A percentile compares a stretch with the other conserved stretches of the same genome.
These are phyloP conservation scores for Euwallacea similis DNA, from an alignment of 1,140 invertebrate species.

Conservation along the genomic window DNA sequence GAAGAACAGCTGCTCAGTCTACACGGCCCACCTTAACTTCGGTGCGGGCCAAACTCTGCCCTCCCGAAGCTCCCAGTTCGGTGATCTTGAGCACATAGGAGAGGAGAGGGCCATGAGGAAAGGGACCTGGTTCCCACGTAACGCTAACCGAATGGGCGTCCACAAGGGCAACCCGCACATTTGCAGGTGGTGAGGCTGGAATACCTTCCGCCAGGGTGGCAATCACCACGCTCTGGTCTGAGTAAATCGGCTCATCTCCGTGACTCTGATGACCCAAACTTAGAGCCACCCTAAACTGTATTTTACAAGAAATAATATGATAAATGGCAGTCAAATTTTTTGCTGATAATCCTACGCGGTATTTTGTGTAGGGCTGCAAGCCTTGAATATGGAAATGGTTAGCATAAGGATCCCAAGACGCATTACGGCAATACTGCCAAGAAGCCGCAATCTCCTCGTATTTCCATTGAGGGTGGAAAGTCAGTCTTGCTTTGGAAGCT, in stretches of 20 bases:
- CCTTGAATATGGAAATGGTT: constrained; percentile 71
- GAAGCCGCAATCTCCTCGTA: constrained; percentile 65
- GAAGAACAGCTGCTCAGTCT: background rate
- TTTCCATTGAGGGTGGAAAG: constrained; percentile 75
- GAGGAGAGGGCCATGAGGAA: constrained; percentile 83
- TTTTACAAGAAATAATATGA: background rate
- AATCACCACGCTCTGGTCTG: constrained; percentile 78
- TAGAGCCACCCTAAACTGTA: constrained; percentile 79
- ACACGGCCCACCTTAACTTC: constrained; percentile 62
- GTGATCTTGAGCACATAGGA: constrained; percentile 77
- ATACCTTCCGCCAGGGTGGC: constrained; percentile 72
- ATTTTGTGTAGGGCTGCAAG: constrained; percentile 85
- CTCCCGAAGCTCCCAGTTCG: constrained; percentile 55
- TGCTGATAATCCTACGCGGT: constrained; percentile 65
- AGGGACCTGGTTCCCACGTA: constrained; percentile 83
- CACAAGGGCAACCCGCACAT: constrained; percentile 75
- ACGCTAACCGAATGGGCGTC: constrained; percentile 83
- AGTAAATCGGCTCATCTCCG: constrained; percentile 70
- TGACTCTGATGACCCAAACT: constrained; percentile 65
- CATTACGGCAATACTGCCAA: constrained; percentile 76
- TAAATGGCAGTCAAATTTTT: background rate
- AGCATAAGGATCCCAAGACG: constrained; percentile 66
- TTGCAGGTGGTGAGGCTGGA: constrained; percentile 71
- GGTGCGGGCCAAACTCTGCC: constrained; percentile 56
- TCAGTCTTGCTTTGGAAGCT: constrained; percentile 58